Evolutionary conservation across 2,888 invertebrate species (phyloP).

Genomic region (Chymomyza amoena): DNA sequence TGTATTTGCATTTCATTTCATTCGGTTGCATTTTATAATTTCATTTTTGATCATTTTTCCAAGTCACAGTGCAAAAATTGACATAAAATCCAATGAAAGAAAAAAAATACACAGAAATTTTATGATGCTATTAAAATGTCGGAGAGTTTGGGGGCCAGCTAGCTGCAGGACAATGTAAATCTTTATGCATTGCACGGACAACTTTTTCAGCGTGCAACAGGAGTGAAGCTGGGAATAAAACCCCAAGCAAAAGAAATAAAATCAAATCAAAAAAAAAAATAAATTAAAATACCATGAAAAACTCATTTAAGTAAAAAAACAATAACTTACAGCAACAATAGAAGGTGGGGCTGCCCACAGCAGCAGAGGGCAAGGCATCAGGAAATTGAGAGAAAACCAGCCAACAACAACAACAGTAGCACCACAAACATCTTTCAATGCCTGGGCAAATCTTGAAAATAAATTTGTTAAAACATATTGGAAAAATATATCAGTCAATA

Average conservation of each 20-base stretch:
- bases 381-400: neutral
- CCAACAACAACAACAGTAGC: neutral
- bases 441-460: constrained; percentile 16
- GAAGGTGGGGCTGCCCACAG: neutral
- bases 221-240: constrained; percentile 7
- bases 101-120: constrained; percentile 22
- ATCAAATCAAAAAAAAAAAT: constrained; percentile 17
- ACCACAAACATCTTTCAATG: neutral
- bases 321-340: constrained; percentile 2
- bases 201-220: constrained; percentile 2
- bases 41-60: constrained; percentile 52
- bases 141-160: neutral
- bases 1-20: constrained; percentile 67
- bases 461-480: constrained; percentile 6
- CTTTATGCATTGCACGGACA: constrained; percentile 20
- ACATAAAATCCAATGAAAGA: constrained; percentile 63
- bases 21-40: constrained; percentile 64
- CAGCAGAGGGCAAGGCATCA: neutral
- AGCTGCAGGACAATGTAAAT: constrained; percentile 8
- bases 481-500: neutral
- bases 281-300: constrained; percentile 42
- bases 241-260: constrained; percentile 20
- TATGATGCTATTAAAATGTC: constrained; percentile 51
- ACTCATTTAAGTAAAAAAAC: constrained; percentile 21
- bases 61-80: constrained; percentile 45